Percentiles rank a stretch among this genome's conserved stretches.
These are phyloP conservation scores for Epirrhoe alternata DNA, from an alignment of 2,888 invertebrate genomes.

Conservation along the genomic window DNA sequence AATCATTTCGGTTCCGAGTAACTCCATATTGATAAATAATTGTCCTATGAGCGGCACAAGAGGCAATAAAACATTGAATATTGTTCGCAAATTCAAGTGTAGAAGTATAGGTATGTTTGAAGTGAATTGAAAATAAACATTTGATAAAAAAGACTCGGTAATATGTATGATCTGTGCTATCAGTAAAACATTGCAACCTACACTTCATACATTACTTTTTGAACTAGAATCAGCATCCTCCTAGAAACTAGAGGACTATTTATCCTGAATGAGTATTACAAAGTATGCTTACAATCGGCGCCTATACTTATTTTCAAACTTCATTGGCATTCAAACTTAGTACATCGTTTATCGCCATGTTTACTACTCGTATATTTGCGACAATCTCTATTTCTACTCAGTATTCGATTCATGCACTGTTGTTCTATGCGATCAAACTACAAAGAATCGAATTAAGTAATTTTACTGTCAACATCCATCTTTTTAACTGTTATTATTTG, in stretches of 20 bases:
- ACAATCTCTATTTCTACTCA: slow-evolving; percentile 16
- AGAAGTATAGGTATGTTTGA: not conserved
- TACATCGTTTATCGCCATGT: slow-evolving; percentile 28
- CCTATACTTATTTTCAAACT: not conserved
- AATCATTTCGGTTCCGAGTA: slow-evolving; percentile 1
- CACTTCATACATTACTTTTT: not conserved
- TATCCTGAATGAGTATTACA: not conserved
- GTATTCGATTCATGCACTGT: slow-evolving; percentile 4
- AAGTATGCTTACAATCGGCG: slow-evolving; percentile 1
- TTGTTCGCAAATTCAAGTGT: not conserved
- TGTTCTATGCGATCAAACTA: slow-evolving; percentile 3
- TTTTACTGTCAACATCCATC: slow-evolving; percentile 3
- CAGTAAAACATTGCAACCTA: not conserved
- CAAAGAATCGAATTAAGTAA: slow-evolving; percentile 13
- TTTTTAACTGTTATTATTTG: slow-evolving; percentile 8
- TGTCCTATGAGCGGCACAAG: not conserved
- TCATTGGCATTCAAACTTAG: slow-evolving; percentile 24
- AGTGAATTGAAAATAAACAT: not conserved
- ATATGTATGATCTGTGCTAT: not conserved
- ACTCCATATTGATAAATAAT: slow-evolving; percentile 20
- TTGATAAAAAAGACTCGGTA: not conserved
- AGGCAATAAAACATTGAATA: slow-evolving; percentile 6
- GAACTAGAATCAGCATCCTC: not conserved
- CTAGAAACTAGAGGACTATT: not conserved
- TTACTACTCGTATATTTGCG: slow-evolving; percentile 23